Evolutionary conservation across 2,113 vertebrate genomes (phyloP).

Genomic region (Mastomys coucha): DNA sequence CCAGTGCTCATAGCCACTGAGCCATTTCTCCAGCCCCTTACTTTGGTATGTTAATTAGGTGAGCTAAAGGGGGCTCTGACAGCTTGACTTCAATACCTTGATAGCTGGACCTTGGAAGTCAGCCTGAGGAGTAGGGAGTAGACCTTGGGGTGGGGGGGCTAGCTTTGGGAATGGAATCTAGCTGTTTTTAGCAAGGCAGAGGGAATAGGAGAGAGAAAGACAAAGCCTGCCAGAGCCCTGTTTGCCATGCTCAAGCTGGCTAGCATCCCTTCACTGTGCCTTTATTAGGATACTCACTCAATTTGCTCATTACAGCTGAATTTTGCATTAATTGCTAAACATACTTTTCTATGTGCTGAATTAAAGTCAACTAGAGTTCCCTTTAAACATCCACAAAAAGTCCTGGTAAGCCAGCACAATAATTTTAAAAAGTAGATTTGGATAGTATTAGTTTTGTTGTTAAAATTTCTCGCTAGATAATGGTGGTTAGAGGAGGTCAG

Average conservation of each 20-base stretch:
- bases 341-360: background rate
- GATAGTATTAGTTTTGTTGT: background rate
- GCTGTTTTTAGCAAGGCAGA: background rate
- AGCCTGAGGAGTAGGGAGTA: background rate
- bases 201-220: too few species aligned
- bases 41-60: background rate
- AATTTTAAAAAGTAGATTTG: background rate
- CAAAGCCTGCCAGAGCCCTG: background rate
- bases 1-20: background rate
- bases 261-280: background rate
- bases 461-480: conserved; percentile 22
- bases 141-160: too few species aligned
- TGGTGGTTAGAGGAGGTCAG: background rate
- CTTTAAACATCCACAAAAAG: conserved; percentile 8
- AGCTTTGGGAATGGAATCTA: background rate
- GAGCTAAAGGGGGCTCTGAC: background rate
- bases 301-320: background rate
- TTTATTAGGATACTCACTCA: background rate
- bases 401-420: background rate
- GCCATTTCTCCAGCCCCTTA: background rate
- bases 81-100: background rate
- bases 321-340: background rate
- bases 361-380: background rate
- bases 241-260: background rate
- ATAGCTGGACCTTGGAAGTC: background rate